Evolutionary conservation across 37 sponge, comb jelly and placozoan species (phyloP).

Genomic region (Eunapius fragilis): DNA sequence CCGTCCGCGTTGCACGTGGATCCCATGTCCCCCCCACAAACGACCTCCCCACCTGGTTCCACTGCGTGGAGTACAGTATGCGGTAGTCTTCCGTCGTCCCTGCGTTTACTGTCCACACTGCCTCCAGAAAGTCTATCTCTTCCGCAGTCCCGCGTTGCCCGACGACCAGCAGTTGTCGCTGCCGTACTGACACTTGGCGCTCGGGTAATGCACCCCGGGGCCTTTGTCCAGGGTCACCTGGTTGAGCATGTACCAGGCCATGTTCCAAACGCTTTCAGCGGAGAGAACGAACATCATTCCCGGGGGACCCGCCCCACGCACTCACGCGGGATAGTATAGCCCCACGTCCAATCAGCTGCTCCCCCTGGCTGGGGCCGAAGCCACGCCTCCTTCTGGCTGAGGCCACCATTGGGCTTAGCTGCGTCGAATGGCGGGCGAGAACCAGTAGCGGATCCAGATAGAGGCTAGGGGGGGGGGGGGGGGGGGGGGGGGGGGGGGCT

Average conservation of each 20-base stretch:
- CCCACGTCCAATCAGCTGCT: constrained; percentile 42
- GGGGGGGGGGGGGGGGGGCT: no score
- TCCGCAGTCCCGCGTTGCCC: constrained; percentile 30
- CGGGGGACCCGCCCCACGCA: constrained; percentile 31
- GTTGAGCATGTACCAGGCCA: constrained; percentile 56
- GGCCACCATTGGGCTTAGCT: constrained; percentile 29
- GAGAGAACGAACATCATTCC: constrained; percentile 53
- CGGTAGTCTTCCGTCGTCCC: constrained; percentile 42
- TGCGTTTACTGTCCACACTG: constrained; percentile 41
- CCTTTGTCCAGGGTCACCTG: constrained; percentile 55
- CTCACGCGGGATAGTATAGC: constrained; percentile 53
- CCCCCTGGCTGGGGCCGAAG: constrained; percentile 51
- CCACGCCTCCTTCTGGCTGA: constrained; percentile 24
- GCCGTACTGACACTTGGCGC: constrained; percentile 23
- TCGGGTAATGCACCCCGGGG: constrained; percentile 13
- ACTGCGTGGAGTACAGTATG: constrained; percentile 16
- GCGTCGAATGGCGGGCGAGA: constrained; percentile 30
- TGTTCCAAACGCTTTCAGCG: constrained; percentile 29
- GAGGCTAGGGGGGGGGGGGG: no score
- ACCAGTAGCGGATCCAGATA: no score
- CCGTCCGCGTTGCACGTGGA: no score
- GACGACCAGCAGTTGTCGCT: constrained; percentile 27
- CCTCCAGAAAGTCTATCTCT: constrained; percentile 56
- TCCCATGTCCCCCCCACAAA: no score
- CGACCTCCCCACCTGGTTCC: no score